Evolutionary conservation across 2,797 vertebrate species (phyloP), one percentile per base, ranked within the genome.

Genomic region (Acomys russatus): DNA sequence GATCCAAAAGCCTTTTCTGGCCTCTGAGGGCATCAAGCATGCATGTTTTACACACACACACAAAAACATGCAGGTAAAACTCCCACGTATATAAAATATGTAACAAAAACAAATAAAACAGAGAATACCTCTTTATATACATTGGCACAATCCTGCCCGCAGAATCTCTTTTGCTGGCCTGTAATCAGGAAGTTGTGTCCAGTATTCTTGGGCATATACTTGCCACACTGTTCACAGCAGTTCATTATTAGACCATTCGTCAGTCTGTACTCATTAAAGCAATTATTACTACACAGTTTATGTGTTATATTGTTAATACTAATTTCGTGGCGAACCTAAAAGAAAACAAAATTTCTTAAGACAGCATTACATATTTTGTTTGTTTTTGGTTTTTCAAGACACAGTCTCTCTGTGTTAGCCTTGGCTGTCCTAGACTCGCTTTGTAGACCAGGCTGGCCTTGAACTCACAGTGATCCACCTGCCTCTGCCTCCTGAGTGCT

Each of bases 251-350:
- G 98, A 79, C 99, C 99, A 96, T 99, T 99, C 94, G 99, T 99
- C 98, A 99, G 98, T 96, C 99, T 99, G 98, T 99, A 99, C 95
- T 99, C 99, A 98, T 99, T 99, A 98, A 99, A 99, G 98, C 99
- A 99, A 25, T 99, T 97, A 93, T 99, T 99, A 97, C 99, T 99
- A 98, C 99, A 99, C 97, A 99, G 99, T 98, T 99, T 99, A 94
- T 99, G 99, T 93, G 99, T 99, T 98, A 99, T 99, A 89, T 99
- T 99, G 98, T 99, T 99, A 98, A 99, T 99, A 98, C 99, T 99
- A 97, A 99, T 99, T 98, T 99, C 99, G 33, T 99, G 99, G 51
- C 99, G 99, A 98, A 99, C 99, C 99, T 99, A 98, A 91, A 98
- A 84, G 88, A 95, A 94, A 73, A 51, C 68, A 95, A 91, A 89